These are phyloP conservation scores for Pherbina coryleti DNA, from an alignment of 2,888 invertebrate genomes.

Conservation along the genomic window DNA sequence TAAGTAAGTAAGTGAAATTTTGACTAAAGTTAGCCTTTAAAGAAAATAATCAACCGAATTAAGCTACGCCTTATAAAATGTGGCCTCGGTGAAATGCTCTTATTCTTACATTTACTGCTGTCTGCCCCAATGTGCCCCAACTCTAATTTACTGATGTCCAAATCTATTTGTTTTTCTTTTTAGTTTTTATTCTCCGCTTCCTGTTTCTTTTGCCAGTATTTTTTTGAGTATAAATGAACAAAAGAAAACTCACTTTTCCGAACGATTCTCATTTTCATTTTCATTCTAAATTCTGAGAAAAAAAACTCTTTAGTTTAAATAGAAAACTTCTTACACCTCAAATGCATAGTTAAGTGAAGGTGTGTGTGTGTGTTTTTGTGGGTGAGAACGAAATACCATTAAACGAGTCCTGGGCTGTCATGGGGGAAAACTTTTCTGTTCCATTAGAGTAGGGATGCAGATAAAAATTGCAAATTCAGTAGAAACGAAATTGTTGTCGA, in stretches of 20 bases:
- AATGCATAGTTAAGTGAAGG: not conserved
- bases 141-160: not conserved
- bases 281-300: not conserved
- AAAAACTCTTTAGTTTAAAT: conserved; percentile 21
- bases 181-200: not conserved
- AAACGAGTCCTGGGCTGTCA: not conserved
- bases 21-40: too few relatives aligned
- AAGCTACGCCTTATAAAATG: too few relatives aligned
- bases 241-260: not conserved
- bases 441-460: not conserved
- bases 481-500: conserved; percentile 17
- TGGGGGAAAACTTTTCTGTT: not conserved
- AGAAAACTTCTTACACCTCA: conserved; percentile 17
- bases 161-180: not conserved
- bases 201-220: not conserved
- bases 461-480: conserved; percentile 8
- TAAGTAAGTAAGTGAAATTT: too few relatives aligned
- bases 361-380: not conserved
- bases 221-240: not conserved
- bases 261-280: not conserved
- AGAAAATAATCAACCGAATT: too few relatives aligned
- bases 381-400: not conserved
- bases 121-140: too few relatives aligned
- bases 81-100: too few relatives aligned
- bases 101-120: too few relatives aligned